A percentile compares a stretch with the other conserved stretches of the same genome.
phyloP scores from a whole-genome alignment of 2,113 vertebrate species.

The Desmodus rotundus region DNA sequence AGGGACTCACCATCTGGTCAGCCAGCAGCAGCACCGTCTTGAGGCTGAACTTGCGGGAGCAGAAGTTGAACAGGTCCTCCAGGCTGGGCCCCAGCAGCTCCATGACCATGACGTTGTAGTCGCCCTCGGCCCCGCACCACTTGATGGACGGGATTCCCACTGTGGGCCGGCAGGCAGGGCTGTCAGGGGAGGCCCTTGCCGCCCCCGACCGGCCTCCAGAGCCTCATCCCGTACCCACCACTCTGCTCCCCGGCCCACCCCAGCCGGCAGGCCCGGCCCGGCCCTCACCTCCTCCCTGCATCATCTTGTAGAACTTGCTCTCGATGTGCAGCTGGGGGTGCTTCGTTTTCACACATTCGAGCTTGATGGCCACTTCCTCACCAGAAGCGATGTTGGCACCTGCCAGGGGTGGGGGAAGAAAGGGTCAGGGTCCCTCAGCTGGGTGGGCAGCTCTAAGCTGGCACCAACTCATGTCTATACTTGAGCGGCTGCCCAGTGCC shows the following conservation, averaged over 20 bases:
- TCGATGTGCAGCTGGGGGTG: constrained; percentile 98
- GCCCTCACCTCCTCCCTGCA: constrained; percentile 95
- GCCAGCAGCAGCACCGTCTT: constrained; percentile 96
- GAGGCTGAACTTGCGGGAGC: constrained; percentile 97
- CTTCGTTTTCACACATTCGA: constrained; percentile 98
- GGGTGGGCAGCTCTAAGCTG: neutral
- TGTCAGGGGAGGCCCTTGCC: neutral
- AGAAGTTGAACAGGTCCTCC: constrained; percentile 98
- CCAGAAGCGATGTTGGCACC: constrained; percentile 98
- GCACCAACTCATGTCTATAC: neutral
- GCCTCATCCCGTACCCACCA: neutral
- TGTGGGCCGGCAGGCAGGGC: constrained; percentile 48
- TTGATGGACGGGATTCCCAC: constrained; percentile 98
- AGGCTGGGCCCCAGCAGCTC: constrained; percentile 95
- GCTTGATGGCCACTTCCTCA: constrained; percentile 97
- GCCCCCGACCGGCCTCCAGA: too few relatives aligned
- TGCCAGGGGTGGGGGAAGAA: constrained; percentile 65
- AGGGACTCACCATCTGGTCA: constrained; percentile 93
- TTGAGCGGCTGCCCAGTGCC: neutral
- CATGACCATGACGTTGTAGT: constrained; percentile 99
- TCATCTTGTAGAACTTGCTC: constrained; percentile 99
- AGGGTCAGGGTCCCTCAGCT: neutral
- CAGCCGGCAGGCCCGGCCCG: accelerated
- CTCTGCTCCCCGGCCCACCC: too few relatives aligned
- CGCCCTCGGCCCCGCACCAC: constrained; percentile 97